Conservation (phyloP, 2,888 invertebrate genomes). For the Hecatera dysodea region DNA sequence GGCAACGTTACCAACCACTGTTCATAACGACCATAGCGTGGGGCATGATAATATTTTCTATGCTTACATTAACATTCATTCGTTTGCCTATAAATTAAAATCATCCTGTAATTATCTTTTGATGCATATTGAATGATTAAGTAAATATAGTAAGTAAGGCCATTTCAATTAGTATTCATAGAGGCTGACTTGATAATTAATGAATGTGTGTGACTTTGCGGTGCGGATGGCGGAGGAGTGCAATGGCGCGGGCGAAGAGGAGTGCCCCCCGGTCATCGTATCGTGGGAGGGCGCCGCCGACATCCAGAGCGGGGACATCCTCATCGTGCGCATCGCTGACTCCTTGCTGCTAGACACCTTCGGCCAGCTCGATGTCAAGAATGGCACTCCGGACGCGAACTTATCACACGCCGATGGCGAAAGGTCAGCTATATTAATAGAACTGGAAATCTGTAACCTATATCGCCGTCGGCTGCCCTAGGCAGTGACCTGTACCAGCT, state of each 20-base stretch:
- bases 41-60: conserved; percentile 28
- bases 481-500: conserved; percentile 54
- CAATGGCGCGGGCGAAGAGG: conserved; percentile 80
- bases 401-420: conserved; percentile 75
- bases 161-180: conserved; percentile 73
- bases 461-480: conserved; percentile 36
- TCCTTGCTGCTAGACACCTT: conserved; percentile 87
- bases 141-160: conserved; percentile 59
- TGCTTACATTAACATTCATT: conserved; percentile 33
- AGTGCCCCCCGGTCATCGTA: conserved; percentile 91
- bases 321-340: conserved; percentile 93
- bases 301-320: conserved; percentile 93
- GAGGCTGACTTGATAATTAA: conserved; percentile 75
- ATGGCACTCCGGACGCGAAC: conserved; percentile 76
- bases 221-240: conserved; percentile 87
- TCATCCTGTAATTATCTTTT: conserved; percentile 27
- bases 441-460: conserved; percentile 48
- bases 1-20: conserved; percentile 31
- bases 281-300: conserved; percentile 93
- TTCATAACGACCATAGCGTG: conserved; percentile 22
- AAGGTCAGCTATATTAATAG: conserved; percentile 75
- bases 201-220: conserved; percentile 79
- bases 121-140: conserved; percentile 49
- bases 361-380: conserved; percentile 73
- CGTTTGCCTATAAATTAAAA: conserved; percentile 29